phyloP scores from a whole-genome alignment of 2,888 invertebrate species.

The Apocheima hispidaria region DNA sequence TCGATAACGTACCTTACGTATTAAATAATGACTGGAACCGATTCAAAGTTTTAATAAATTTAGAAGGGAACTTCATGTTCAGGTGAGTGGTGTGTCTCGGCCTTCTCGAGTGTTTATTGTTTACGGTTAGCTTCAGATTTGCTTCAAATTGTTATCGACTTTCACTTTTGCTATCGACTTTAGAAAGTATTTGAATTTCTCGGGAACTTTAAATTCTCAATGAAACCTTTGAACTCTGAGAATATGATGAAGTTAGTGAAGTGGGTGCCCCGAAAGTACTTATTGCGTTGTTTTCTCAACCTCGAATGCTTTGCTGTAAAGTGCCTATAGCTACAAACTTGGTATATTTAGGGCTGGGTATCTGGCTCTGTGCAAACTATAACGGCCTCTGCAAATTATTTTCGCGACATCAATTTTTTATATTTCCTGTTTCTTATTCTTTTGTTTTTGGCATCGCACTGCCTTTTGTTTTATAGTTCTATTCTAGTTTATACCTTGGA shows the following conservation, averaged over 20 bases:
- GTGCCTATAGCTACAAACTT: slow-evolving; percentile 57
- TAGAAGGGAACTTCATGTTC: slow-evolving; percentile 37
- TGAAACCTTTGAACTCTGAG: slow-evolving; percentile 12
- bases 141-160: slow-evolving; percentile 36
- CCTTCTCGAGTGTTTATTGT: slow-evolving; percentile 37
- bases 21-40: slow-evolving; percentile 35
- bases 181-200: slow-evolving; percentile 17
- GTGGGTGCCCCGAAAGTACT: slow-evolving; percentile 25
- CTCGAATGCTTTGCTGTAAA: slow-evolving; percentile 43
- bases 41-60: slow-evolving; percentile 44
- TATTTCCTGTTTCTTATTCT: slow-evolving; percentile 53
- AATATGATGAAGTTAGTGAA: slow-evolving; percentile 10
- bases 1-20: slow-evolving; percentile 13
- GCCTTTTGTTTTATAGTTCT: slow-evolving; percentile 41
- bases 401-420: slow-evolving; percentile 60
- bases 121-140: slow-evolving; percentile 40
- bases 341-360: slow-evolving; percentile 38
- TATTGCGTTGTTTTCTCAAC: slow-evolving; percentile 50
- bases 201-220: slow-evolving; percentile 10
- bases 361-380: slow-evolving; percentile 47
- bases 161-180: slow-evolving; percentile 11
- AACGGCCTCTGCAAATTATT: slow-evolving; percentile 60
- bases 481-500: slow-evolving; percentile 37
- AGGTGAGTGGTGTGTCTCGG: slow-evolving; percentile 30
- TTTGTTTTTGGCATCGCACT: slow-evolving; percentile 49